Evolutionary conservation across 2,888 invertebrate species (phyloP).

Genomic region (Venusia cambrica): DNA sequence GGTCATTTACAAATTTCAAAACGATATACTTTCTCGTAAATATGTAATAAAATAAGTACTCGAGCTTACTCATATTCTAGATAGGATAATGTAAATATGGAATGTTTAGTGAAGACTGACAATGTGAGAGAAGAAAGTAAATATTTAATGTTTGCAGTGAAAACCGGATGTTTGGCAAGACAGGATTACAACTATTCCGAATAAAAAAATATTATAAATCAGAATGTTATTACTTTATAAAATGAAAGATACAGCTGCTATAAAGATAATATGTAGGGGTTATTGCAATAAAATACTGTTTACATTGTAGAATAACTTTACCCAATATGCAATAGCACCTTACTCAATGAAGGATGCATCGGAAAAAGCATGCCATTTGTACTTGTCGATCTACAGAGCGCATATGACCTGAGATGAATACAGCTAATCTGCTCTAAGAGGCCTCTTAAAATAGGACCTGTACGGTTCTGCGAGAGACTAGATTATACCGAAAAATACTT

Average conservation of each 20-base stretch:
- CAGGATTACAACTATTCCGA: constrained; percentile 12
- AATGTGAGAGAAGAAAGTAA: constrained; percentile 39
- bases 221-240: constrained; percentile 13
- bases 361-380: constrained; percentile 71
- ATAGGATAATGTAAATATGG: constrained; percentile 49
- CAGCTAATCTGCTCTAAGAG: constrained; percentile 48
- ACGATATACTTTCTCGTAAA: constrained; percentile 30
- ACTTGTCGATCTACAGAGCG: constrained; percentile 67
- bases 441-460: constrained; percentile 52
- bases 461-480: constrained; percentile 64
- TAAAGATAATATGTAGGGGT: constrained; percentile 19
- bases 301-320: constrained; percentile 18
- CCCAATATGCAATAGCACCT: constrained; percentile 28
- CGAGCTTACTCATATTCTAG: constrained; percentile 66
- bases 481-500: constrained; percentile 69
- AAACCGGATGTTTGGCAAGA: constrained; percentile 31
- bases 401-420: constrained; percentile 52
- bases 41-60: constrained; percentile 62
- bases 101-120: constrained; percentile 62
- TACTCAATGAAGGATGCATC: constrained; percentile 45
- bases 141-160: constrained; percentile 13
- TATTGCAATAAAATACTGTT: constrained; percentile 30
- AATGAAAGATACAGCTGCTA: constrained; percentile 13
- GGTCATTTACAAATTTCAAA: constrained; percentile 29
- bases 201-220: constrained; percentile 22